phyloP scores from a whole-genome alignment of 2,888 invertebrate genomes.

The Pelosia muscerda region DNA sequence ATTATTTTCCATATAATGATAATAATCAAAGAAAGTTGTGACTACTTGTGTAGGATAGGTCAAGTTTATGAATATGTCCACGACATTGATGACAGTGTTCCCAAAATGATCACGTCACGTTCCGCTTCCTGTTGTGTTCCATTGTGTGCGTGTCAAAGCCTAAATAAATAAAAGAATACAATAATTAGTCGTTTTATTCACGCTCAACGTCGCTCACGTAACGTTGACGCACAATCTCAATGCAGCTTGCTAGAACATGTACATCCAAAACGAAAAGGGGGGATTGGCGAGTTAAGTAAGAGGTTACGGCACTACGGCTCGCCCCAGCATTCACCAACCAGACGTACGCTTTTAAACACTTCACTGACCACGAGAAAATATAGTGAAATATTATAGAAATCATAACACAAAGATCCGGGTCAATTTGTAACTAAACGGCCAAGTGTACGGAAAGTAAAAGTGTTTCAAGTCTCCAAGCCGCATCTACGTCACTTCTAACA shows the following conservation, averaged over 20 bases:
- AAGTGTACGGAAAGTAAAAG: conserved; percentile 75
- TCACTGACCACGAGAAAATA: conserved; percentile 59
- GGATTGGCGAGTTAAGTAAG: conserved; percentile 80
- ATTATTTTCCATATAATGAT: too few relatives aligned
- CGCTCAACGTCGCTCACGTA: conserved; percentile 55
- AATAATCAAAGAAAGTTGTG: neutral
- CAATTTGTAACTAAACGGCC: conserved; percentile 55
- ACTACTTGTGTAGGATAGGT: neutral
- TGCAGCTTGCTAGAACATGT: conserved; percentile 41
- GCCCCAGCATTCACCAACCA: conserved; percentile 74
- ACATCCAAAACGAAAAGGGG: conserved; percentile 54
- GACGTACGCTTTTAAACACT: conserved; percentile 67
- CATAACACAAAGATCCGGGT: conserved; percentile 72
- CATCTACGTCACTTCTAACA: conserved; percentile 48
- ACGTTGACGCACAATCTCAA: conserved; percentile 50
- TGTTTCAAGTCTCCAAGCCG: conserved; percentile 55
- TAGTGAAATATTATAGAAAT: conserved; percentile 66
- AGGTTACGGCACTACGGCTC: conserved; percentile 76
- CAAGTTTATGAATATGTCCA: neutral
- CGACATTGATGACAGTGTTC: neutral
- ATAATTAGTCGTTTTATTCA: conserved; percentile 54
- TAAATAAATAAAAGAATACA: conserved; percentile 43
- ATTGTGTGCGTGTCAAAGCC: conserved; percentile 34
- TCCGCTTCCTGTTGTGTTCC: conserved; percentile 45
- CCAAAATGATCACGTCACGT: conserved; percentile 3